Conservation (phyloP, 2,888 invertebrate genomes). For the Nudaria mundana region DNA sequence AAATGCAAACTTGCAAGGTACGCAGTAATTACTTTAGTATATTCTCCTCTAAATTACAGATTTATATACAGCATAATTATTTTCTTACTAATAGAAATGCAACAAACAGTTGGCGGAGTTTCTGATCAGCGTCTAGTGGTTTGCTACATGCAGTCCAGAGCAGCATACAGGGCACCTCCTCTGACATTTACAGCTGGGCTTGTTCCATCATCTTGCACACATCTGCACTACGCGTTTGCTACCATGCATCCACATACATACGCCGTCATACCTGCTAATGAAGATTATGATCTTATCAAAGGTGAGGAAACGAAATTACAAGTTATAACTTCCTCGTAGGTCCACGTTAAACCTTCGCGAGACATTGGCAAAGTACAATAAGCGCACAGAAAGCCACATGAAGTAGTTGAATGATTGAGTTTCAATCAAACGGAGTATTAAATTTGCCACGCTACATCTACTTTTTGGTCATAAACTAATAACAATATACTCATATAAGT, state of each 20-base stretch:
- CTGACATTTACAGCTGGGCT: constrained; percentile 84
- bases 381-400: too few species aligned
- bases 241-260: constrained; percentile 85
- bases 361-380: too few species aligned
- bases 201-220: constrained; percentile 86
- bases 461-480: background rate
- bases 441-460: background rate
- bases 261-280: constrained; percentile 83
- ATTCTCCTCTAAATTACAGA: background rate
- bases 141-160: constrained; percentile 86
- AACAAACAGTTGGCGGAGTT: constrained; percentile 53
- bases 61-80: background rate
- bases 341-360: too few species aligned
- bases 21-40: background rate
- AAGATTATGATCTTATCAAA: constrained; percentile 86
- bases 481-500: too few species aligned
- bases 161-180: constrained; percentile 85
- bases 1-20: constrained; percentile 73
- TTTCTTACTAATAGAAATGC: constrained; percentile 50
- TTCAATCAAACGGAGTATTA: too few species aligned
- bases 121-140: constrained; percentile 74
- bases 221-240: constrained; percentile 87
- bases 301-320: constrained; percentile 70
- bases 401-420: too few species aligned
- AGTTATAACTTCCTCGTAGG: too few species aligned